Percentiles rank a stretch among this genome's conserved stretches.
These are phyloP conservation scores for Diloba caeruleocephala DNA, from an alignment of 2,888 invertebrate species.

Conservation along the genomic window DNA sequence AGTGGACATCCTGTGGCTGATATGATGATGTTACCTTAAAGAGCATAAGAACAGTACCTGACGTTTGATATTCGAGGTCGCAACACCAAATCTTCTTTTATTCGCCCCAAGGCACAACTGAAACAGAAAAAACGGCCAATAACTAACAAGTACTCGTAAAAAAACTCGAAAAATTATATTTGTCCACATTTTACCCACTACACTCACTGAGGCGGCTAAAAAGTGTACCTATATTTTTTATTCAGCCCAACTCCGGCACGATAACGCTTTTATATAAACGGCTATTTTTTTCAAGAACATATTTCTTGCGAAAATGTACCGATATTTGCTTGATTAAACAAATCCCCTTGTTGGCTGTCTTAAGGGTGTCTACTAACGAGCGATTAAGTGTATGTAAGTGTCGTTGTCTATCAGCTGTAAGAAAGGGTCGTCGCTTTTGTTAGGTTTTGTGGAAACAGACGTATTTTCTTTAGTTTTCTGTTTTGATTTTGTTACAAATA, in stretches of 20 bases:
- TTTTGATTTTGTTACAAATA: too few relatives aligned
- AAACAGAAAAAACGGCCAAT: neutral
- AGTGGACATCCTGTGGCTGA: too few relatives aligned
- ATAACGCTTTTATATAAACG: neutral
- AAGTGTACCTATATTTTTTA: neutral
- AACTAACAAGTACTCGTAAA: neutral
- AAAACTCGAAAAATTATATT: neutral
- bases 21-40: too few relatives aligned
- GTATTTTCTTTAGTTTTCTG: too few relatives aligned
- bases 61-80: neutral
- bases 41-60: too few relatives aligned
- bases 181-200: neutral
- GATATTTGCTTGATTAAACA: constrained; percentile 52
- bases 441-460: neutral
- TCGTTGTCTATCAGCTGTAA: neutral
- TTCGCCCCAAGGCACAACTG: neutral
- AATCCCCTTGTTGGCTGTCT: constrained; percentile 44
- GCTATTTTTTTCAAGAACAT: neutral
- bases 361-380: neutral
- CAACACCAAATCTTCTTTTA: neutral
- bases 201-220: neutral
- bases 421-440: neutral
- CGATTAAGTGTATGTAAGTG: neutral
- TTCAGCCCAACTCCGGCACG: neutral
- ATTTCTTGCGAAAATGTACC: neutral